These are phyloP conservation scores for Dicentrarchus labrax DNA, from an alignment of 2,113 vertebrate genomes.

Conservation along the genomic window DNA sequence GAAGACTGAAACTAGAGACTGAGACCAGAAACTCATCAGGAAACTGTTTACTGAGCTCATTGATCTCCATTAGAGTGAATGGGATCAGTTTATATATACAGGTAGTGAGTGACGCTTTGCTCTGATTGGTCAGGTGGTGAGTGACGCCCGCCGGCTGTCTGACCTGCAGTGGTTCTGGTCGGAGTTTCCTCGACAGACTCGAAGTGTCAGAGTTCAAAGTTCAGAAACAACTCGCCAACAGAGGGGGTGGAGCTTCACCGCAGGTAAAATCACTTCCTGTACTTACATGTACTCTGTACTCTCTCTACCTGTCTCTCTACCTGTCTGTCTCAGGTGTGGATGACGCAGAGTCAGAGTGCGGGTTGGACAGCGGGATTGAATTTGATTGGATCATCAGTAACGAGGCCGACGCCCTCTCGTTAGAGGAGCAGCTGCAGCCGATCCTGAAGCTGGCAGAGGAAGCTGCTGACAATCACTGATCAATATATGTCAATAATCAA, in stretches of 20 bases:
- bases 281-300: neutral
- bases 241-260: constrained; percentile 89
- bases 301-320: neutral
- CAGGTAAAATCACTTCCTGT: constrained; percentile 74
- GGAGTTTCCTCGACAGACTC: constrained; percentile 76
- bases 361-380: constrained; percentile 86
- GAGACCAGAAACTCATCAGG: too few relatives aligned
- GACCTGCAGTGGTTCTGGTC: constrained; percentile 91
- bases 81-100: too few relatives aligned
- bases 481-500: neutral
- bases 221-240: constrained; percentile 78
- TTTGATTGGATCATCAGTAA: constrained; percentile 91
- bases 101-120: neutral
- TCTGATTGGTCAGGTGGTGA: constrained; percentile 87
- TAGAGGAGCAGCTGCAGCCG: constrained; percentile 85
- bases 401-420: constrained; percentile 69
- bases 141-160: constrained; percentile 88
- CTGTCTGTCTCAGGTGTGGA: constrained; percentile 86
- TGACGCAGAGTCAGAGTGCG: constrained; percentile 92
- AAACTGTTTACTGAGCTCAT: too few relatives aligned
- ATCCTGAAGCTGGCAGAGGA: constrained; percentile 77
- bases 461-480: constrained; percentile 1
- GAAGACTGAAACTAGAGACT: too few relatives aligned
- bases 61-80: too few relatives aligned
- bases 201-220: constrained; percentile 86